These are phyloP conservation scores for Pammene fasciana DNA, from an alignment of 2,888 invertebrate species.

Conservation along the genomic window DNA sequence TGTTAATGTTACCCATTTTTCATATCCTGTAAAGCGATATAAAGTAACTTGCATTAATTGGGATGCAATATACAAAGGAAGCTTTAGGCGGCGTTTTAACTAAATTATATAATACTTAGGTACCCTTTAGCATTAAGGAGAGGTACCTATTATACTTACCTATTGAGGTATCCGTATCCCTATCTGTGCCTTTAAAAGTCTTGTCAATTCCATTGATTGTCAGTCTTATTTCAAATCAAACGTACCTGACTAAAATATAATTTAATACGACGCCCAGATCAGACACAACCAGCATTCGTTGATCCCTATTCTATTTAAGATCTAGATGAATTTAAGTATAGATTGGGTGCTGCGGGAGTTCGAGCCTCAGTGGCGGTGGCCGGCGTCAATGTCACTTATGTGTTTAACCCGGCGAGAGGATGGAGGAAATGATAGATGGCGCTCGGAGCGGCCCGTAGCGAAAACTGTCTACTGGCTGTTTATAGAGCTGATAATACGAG, in stretches of 20 bases:
- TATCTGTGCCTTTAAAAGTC: conserved; percentile 8
- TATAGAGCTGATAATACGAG: conserved; percentile 59
- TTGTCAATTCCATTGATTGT: conserved; percentile 49
- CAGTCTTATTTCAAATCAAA: conserved; percentile 73
- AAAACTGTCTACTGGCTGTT: conserved; percentile 51
- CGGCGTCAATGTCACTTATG: conserved; percentile 83
- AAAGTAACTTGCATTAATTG: too few relatives aligned
- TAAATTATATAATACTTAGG: too few relatives aligned
- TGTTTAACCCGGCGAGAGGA: conserved; percentile 82
- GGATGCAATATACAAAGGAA: too few relatives aligned
- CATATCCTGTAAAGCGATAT: too few relatives aligned
- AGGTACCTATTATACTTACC: too few relatives aligned
- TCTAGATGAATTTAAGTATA: conserved; percentile 26
- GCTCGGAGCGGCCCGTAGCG: conserved; percentile 69
- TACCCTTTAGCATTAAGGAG: too few relatives aligned
- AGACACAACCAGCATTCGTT: conserved; percentile 60
- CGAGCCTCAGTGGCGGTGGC: conserved; percentile 61
- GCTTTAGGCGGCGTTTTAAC: too few relatives aligned
- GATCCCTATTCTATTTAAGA: conserved; percentile 54
- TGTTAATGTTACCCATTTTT: too few relatives aligned
- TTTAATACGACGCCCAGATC: conserved; percentile 63
- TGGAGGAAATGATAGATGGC: conserved; percentile 82
- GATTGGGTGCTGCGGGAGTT: conserved; percentile 51
- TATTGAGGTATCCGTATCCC: too few relatives aligned
- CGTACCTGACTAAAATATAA: conserved; percentile 71